phyloP scores from a whole-genome alignment of 2,888 invertebrate species.

The Lepidochrysops patricia region DNA sequence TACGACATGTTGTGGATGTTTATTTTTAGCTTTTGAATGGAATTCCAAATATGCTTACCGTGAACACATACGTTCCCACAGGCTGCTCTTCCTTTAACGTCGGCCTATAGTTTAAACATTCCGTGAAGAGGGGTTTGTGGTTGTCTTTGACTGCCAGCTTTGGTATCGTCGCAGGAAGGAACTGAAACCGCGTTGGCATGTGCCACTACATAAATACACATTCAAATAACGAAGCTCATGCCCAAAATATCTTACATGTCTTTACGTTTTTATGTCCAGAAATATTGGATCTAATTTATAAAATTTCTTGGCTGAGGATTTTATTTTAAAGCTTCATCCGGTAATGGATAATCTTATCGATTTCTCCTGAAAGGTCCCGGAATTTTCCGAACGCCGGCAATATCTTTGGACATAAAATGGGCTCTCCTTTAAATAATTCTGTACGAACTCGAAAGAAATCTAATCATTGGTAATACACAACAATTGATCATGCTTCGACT shows the following conservation, averaged over 20 bases:
- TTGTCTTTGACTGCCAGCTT: conserved; percentile 77
- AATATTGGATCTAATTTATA: background rate
- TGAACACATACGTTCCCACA: conserved; percentile 82
- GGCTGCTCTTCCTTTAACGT: conserved; percentile 86
- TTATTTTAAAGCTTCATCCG: background rate
- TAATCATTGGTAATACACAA: background rate
- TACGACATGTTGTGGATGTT: too few species aligned
- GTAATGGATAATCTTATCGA: background rate
- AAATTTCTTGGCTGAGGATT: background rate
- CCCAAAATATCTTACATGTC: conserved; percentile 2
- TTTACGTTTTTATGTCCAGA: background rate
- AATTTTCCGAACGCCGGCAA: background rate
- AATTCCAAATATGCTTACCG: conserved; percentile 59
- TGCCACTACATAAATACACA: conserved; percentile 41
- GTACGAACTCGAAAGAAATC: background rate
- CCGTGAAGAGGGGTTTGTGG: conserved; percentile 90
- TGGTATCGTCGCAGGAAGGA: conserved; percentile 43
- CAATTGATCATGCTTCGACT: conserved; percentile 19
- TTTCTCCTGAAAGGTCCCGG: background rate
- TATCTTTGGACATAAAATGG: background rate
- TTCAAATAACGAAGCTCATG: conserved; percentile 13
- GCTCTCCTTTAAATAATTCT: background rate
- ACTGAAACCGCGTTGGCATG: conserved; percentile 52
- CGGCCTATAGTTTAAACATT: conserved; percentile 88
- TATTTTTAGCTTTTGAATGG: too few species aligned